Conservation (phyloP, 2,113 vertebrate species). For the Odocoileus virginianus region DNA sequence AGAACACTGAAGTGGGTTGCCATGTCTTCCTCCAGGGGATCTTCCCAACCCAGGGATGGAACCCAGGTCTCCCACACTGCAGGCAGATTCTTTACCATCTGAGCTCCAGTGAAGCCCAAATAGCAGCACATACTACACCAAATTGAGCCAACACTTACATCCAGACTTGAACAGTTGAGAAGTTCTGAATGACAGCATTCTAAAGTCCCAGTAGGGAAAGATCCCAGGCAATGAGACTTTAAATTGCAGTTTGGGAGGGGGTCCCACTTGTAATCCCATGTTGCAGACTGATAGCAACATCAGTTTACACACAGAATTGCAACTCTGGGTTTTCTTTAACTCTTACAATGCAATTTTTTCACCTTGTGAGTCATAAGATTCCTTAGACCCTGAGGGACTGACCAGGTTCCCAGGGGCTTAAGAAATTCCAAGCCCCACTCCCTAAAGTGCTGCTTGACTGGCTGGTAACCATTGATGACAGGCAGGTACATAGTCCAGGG, state of each 20-base stretch:
- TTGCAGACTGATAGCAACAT: not conserved
- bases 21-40: not conserved
- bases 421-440: not conserved
- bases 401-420: not conserved
- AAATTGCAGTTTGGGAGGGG: not conserved
- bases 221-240: not conserved
- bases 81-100: not conserved
- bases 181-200: not conserved
- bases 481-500: rapidly evolving
- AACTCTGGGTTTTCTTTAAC: not conserved
- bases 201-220: not conserved
- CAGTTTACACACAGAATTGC: not conserved
- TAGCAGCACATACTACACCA: not conserved
- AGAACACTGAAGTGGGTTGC: not conserved
- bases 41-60: not conserved
- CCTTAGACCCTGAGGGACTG: not conserved
- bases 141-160: not conserved
- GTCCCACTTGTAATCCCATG: not conserved
- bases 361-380: not conserved
- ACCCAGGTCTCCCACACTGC: not conserved
- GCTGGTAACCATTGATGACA: not conserved
- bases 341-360: not conserved
- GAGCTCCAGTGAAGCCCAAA: not conserved
- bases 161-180: not conserved
- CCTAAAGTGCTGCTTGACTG: not conserved